Evolutionary conservation across 1,140 invertebrate genomes (phyloP), one percentile per base, ranked within the genome.

Genomic region (Drosophila bocqueti): DNA sequence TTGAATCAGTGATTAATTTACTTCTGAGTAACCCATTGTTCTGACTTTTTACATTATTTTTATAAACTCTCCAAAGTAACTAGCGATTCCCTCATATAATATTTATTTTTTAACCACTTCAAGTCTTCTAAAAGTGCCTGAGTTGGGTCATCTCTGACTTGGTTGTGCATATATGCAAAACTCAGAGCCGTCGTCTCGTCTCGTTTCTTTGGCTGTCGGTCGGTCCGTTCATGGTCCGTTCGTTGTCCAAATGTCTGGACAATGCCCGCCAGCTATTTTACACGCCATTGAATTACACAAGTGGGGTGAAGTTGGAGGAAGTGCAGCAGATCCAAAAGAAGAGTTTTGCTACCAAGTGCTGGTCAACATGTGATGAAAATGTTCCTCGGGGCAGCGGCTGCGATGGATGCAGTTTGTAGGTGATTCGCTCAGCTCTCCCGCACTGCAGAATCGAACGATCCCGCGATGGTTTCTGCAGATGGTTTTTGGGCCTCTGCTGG

Each of bases 221-320:
- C 54, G 34, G 62, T 69, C 54, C 49, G 58, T 24, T 55, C 21
- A 34, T 40, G 15, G 49, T 62, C 69, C 52, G 49, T 52, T 40
- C 49, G 40, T 31, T 66, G 66, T 69, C 62, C 47, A 65, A 45
- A 31, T 43, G 67, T 69, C 52, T 60, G 52, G 46, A 57, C 60
- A 65, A 75, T 86, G 81, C 67, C 84, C 81, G 78, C 81, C 84
- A 89, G 84, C 84, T 87, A 87, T 87, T 87, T 89, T 89, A 87
- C 84, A 87, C 84, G 81, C 84, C 84, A 87, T 87, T 87, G 84
- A 87, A 69, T 72, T 87, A 68, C 34, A 24, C 85, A 87, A 87
- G 87, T 89, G 68, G 76, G 50, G 58, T 72, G 40, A 55, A 34
- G 10, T 54, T 52, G 64, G 66, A 45, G 46, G 52, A 42, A 49